Evolutionary conservation across 2,797 vertebrate genomes (phyloP).

Genomic region (Hippoglossus hippoglossus): DNA sequence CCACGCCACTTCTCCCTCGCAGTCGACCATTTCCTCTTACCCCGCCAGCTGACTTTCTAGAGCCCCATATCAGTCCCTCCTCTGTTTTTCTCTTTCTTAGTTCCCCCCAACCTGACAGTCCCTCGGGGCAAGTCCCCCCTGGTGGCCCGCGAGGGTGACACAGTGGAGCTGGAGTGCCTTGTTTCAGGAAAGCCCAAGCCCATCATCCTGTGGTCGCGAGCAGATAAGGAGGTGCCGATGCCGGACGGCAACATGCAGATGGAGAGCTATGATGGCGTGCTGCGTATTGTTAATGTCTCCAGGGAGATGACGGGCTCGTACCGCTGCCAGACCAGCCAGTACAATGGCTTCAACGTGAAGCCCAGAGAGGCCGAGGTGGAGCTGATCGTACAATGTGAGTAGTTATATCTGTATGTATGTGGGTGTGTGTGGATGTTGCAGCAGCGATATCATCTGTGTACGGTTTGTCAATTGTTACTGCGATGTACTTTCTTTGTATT

Average conservation of each 20-base stretch:
- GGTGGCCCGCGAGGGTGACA: slow-evolving; percentile 94
- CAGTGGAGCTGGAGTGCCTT: slow-evolving; percentile 97
- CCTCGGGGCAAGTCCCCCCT: slow-evolving; percentile 97
- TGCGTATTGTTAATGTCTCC: slow-evolving; percentile 95
- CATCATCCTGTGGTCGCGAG: slow-evolving; percentile 97
- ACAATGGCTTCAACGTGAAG: slow-evolving; percentile 97
- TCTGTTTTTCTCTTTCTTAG: slow-evolving; percentile 91
- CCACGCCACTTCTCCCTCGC: slow-evolving; percentile 39
- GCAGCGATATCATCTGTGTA: neutral
- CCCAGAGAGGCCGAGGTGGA: slow-evolving; percentile 94
- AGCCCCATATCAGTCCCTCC: slow-evolving; percentile 89
- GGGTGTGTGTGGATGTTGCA: slow-evolving; percentile 5
- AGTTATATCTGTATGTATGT: slow-evolving; percentile 48
- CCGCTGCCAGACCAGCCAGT: slow-evolving; percentile 97
- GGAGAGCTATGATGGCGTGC: slow-evolving; percentile 95
- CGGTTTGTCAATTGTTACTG: slow-evolving; percentile 4
- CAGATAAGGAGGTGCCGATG: slow-evolving; percentile 94
- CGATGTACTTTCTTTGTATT: slow-evolving; percentile 32
- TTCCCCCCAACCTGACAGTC: slow-evolving; percentile 97
- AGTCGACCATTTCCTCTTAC: slow-evolving; percentile 66
- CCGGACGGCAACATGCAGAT: slow-evolving; percentile 94
- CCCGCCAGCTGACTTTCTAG: slow-evolving; percentile 83
- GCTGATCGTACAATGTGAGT: slow-evolving; percentile 98
- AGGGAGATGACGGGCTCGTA: slow-evolving; percentile 96
- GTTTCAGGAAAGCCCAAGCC: slow-evolving; percentile 98